Conservation (phyloP, 37 sponge, comb jelly and placozoan genomes). For the Eunapius fragilis region DNA sequence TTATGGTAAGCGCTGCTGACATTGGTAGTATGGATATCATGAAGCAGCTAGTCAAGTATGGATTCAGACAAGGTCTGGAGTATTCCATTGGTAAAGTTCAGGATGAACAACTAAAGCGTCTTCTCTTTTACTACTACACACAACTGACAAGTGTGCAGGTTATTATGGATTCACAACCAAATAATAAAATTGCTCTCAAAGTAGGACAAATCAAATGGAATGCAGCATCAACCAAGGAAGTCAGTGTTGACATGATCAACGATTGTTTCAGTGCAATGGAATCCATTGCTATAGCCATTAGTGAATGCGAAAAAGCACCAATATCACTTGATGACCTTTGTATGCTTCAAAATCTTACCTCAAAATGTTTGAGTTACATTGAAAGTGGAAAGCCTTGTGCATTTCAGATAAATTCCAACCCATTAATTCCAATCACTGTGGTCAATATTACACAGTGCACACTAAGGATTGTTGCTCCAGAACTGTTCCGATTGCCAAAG, state of each 20-base stretch:
- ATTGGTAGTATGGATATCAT: slow-evolving; percentile 13
- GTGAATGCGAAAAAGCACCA: background rate
- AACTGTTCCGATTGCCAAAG: slow-evolving; percentile 56
- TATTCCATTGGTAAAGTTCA: slow-evolving; percentile 22
- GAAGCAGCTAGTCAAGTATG: slow-evolving; percentile 47
- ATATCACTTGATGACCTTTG: background rate
- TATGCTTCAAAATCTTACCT: slow-evolving; percentile 22
- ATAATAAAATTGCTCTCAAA: background rate
- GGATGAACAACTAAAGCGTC: slow-evolving; percentile 8
- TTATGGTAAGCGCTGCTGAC: slow-evolving; percentile 37
- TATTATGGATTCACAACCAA: background rate
- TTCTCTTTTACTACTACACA: slow-evolving; percentile 60
- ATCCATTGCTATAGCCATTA: slow-evolving; percentile 8
- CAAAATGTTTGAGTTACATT: slow-evolving; percentile 43
- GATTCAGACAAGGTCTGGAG: slow-evolving; percentile 29
- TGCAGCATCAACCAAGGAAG: slow-evolving; percentile 9
- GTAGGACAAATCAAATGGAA: slow-evolving; percentile 27
- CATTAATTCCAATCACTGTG: slow-evolving; percentile 21
- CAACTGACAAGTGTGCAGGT: background rate
- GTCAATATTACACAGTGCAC: slow-evolving; percentile 44
- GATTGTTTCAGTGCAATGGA: slow-evolving; percentile 37
- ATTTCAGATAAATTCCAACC: background rate
- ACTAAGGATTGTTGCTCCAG: slow-evolving; percentile 34
- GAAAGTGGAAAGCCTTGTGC: background rate
- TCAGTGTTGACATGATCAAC: slow-evolving; percentile 25